Evolutionary conservation across 35 echinoderm and acorn worm genomes (phyloP).

Genomic region (Apostichopus parvimensis): DNA sequence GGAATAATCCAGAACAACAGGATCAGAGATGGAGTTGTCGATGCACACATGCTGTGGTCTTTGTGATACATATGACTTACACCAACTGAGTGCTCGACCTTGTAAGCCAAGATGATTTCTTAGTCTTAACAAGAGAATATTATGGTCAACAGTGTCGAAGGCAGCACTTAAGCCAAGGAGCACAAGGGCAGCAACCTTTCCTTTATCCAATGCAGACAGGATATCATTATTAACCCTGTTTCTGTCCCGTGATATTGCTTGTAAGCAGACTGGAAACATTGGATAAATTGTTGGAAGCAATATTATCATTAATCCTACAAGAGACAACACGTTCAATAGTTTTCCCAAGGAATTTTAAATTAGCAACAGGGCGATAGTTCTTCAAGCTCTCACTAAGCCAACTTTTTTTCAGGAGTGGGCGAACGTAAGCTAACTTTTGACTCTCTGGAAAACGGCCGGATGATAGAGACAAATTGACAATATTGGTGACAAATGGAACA

Average conservation of each 20-base stretch:
- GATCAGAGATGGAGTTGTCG: background rate
- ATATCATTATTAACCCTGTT: background rate
- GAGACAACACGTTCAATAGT: constrained; percentile 8
- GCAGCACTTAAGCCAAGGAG: too few species aligned
- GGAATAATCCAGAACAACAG: background rate
- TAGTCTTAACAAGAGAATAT: too few species aligned
- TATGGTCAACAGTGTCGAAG: too few species aligned
- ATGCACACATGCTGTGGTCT: too few species aligned
- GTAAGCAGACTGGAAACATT: background rate
- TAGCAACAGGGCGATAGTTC: constrained; percentile 1
- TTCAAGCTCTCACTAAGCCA: background rate
- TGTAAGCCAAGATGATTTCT: too few species aligned
- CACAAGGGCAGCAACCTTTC: too few species aligned
- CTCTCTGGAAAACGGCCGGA: background rate
- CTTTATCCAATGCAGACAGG: too few species aligned
- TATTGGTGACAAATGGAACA: background rate
- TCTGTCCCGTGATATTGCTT: background rate
- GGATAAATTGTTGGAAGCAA: background rate
- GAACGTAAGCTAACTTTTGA: background rate
- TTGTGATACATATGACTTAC: too few species aligned
- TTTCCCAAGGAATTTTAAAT: constrained; percentile 20
- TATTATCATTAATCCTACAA: background rate
- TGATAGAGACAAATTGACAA: constrained; percentile 9
- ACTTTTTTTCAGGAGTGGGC: background rate
- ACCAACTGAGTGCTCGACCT: too few species aligned